Evolutionary conservation across 2,888 invertebrate species (phyloP).

Genomic region (Dolomedes plantarius): DNA sequence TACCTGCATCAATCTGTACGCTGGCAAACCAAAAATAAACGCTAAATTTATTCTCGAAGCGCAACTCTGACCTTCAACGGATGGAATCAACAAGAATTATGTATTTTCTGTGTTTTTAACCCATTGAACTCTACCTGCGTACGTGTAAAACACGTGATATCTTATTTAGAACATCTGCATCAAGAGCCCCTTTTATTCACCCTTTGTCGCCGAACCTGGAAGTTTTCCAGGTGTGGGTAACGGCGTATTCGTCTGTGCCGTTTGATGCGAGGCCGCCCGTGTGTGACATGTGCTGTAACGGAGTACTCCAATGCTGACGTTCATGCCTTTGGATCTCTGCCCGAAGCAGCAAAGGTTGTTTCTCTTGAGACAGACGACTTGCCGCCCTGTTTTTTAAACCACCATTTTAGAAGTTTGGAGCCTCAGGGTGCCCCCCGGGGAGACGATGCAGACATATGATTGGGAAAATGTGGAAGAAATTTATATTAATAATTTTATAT

Average conservation of each 20-base stretch:
- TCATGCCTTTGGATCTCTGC: not conserved
- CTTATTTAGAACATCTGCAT: slow-evolving; percentile 9
- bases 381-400: not conserved
- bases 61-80: not conserved
- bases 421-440: no score
- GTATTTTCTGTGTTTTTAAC: not conserved
- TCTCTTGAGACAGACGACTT: not conserved
- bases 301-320: not conserved
- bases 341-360: not conserved
- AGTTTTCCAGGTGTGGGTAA: not conserved
- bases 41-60: not conserved
- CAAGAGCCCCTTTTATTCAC: not conserved
- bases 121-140: not conserved
- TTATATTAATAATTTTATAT: no score
- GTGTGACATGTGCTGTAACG: not conserved
- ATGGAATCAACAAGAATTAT: not conserved
- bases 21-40: no score
- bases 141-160: not conserved
- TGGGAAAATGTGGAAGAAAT: no score
- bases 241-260: not conserved
- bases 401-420: not conserved
- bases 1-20: no score
- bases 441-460: no score
- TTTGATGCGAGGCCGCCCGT: not conserved
- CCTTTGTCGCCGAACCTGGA: not conserved